Conservation (phyloP, 35 echinoderm and acorn worm genomes). For the Heliocidaris tuberculata region DNA sequence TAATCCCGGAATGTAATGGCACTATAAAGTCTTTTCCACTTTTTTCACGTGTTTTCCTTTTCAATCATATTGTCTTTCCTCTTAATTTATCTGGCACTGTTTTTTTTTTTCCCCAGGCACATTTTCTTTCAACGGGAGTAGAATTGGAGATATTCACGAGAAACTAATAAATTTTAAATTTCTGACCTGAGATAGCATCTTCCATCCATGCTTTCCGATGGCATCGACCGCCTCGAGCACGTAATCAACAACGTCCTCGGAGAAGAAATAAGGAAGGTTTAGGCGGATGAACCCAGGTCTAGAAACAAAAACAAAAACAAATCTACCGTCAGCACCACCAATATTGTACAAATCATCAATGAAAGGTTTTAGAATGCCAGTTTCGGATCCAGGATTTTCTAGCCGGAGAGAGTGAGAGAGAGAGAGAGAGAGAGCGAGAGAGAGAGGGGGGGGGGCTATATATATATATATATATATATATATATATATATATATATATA, state of each 20-base stretch:
- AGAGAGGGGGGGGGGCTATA: not conserved
- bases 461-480: not conserved
- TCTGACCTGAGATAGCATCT: slow-evolving; percentile 76
- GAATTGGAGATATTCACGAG: not conserved
- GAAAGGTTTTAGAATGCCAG: not conserved
- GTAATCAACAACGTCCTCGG: slow-evolving; percentile 81
- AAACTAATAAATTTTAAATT: not conserved
- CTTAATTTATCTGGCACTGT: too few relatives aligned
- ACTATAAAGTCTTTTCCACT: too few relatives aligned
- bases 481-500: not conserved
- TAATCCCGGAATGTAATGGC: too few relatives aligned
- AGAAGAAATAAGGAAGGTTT: slow-evolving; percentile 91
- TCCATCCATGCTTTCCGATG: slow-evolving; percentile 86
- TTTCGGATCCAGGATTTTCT: too few relatives aligned
- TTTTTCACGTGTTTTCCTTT: too few relatives aligned
- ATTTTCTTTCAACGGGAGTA: not conserved
- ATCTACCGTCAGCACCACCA: not conserved
- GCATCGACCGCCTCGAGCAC: slow-evolving; percentile 79
- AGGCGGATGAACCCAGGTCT: slow-evolving; percentile 92
- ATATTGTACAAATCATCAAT: not conserved
- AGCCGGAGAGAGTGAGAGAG: too few relatives aligned
- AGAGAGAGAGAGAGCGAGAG: too few relatives aligned
- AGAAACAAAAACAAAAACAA: not conserved
- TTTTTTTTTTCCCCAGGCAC: too few relatives aligned
- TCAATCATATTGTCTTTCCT: too few relatives aligned